Evolutionary conservation across 2,888 invertebrate genomes (phyloP).

Genomic region (Lypha dubia): DNA sequence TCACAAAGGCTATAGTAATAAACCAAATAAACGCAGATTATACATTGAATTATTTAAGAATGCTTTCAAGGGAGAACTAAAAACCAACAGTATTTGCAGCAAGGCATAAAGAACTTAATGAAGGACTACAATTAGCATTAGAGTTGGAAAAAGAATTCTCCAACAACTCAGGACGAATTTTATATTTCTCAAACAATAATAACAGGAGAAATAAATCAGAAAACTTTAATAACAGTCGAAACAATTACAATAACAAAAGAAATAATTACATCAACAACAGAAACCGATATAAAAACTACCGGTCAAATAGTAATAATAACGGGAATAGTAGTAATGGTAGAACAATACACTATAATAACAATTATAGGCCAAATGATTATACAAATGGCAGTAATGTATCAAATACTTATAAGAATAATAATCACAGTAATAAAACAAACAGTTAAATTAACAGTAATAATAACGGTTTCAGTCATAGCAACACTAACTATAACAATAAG

Average conservation of each 20-base stretch:
- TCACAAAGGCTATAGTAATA: no score
- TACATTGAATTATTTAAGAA: neutral
- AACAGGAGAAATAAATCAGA: no score
- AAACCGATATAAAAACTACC: neutral
- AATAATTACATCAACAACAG: neutral
- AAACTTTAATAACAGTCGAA: no score
- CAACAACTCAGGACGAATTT: neutral
- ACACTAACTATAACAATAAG: no score
- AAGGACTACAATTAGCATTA: neutral
- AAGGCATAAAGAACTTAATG: neutral
- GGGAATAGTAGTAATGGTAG: neutral
- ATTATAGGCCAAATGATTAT: neutral
- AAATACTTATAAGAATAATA: neutral
- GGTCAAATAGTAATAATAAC: neutral
- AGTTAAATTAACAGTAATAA: no score
- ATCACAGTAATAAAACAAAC: no score
- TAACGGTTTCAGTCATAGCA: no score
- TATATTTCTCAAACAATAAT: conserved; percentile 26
- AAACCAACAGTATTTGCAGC: neutral
- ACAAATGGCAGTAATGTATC: no score
- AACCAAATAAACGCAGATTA: neutral
- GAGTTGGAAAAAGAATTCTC: neutral
- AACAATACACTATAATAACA: neutral
- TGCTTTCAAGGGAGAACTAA: neutral
- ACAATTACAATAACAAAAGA: conserved; percentile 7